Percentiles rank a stretch among this genome's conserved stretches.
Conservation (phyloP, 2,797 vertebrate species). For the Nasua narica region DNA sequence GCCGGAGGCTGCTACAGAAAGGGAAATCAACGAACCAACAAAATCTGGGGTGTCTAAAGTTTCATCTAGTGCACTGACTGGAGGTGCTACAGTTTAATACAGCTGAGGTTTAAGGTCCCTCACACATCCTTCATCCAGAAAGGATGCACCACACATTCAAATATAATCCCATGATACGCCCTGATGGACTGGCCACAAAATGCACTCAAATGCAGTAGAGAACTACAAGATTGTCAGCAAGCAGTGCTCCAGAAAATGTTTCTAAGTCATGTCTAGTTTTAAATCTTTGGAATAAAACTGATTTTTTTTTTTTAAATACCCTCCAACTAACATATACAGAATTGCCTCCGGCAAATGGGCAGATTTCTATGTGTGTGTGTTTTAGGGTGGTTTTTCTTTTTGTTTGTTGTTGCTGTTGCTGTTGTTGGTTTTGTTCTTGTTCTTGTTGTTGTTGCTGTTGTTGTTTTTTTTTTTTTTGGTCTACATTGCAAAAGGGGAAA, state of each 20-base stretch:
- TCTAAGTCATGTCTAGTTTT: constrained; percentile 85
- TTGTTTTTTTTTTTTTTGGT: constrained; percentile 77
- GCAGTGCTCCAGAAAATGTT: constrained; percentile 87
- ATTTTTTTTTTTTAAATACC: constrained; percentile 78
- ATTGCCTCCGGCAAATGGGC: constrained; percentile 81
- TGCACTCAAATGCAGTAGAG: constrained; percentile 83
- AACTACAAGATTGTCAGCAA: constrained; percentile 88
- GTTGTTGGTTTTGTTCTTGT: neutral
- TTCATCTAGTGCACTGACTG: constrained; percentile 79
- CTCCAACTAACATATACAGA: constrained; percentile 77
- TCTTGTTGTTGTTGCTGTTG: neutral
- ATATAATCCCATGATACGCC: constrained; percentile 80
- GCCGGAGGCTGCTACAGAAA: constrained; percentile 70
- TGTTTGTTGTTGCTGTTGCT: neutral
- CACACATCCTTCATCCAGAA: constrained; percentile 72
- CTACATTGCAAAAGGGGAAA: constrained; percentile 72
- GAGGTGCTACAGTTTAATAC: constrained; percentile 80
- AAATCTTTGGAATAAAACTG: constrained; percentile 89
- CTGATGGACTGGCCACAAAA: constrained; percentile 82
- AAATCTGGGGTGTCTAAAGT: constrained; percentile 70
- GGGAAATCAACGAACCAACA: constrained; percentile 40
- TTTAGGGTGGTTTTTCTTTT: constrained; percentile 42
- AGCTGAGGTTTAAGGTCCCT: constrained; percentile 78
- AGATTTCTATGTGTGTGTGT: constrained; percentile 65
- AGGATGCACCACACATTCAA: constrained; percentile 81